phyloP scores from a whole-genome alignment of 2,797 vertebrate species.

The Eremophila alpestris region DNA sequence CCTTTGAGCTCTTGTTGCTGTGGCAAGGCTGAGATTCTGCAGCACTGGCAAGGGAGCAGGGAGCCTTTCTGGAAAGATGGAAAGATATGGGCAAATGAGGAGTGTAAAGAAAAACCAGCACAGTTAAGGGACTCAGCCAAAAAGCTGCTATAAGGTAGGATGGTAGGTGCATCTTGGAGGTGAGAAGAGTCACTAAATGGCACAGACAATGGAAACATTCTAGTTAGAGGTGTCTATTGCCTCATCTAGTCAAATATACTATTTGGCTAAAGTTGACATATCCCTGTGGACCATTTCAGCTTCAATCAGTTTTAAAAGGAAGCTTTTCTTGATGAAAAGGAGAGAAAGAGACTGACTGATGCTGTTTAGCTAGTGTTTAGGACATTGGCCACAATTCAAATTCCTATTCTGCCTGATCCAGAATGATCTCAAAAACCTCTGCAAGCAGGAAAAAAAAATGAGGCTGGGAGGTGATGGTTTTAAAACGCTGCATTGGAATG shows the following conservation, averaged over 20 bases:
- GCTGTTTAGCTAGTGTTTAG: constrained; percentile 7
- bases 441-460: background rate
- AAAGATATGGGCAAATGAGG: background rate
- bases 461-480: constrained; percentile 42
- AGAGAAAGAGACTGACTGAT: background rate
- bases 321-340: background rate
- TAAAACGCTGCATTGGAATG: constrained; percentile 4
- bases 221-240: background rate
- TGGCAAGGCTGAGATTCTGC: background rate
- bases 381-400: constrained; percentile 14
- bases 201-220: background rate
- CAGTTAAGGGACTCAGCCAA: background rate
- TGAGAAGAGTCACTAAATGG: background rate
- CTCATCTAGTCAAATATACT: background rate
- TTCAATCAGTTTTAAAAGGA: background rate
- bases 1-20: background rate
- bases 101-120: background rate
- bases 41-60: background rate
- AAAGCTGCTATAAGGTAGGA: background rate
- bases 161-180: background rate
- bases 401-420: background rate
- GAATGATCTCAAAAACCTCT: constrained; percentile 35
- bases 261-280: background rate
- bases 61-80: background rate
- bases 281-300: background rate